phyloP scores from a whole-genome alignment of 2,113 vertebrate species.

The Laterallus jamaicensis region DNA sequence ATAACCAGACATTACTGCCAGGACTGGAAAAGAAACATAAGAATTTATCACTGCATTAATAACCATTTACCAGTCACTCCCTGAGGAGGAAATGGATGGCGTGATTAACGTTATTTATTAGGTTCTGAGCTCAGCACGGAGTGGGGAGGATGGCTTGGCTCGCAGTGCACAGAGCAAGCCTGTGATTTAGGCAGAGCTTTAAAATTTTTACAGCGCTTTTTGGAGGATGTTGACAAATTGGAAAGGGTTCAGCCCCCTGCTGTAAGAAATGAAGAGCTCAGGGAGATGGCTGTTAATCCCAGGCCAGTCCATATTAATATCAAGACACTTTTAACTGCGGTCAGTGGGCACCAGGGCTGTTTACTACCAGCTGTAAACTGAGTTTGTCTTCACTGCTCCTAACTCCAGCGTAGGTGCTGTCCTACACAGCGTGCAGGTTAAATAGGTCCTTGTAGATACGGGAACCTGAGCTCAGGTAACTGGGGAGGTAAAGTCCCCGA shows the following conservation, averaged over 20 bases:
- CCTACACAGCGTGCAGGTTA: background rate
- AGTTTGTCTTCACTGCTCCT: rapidly evolving
- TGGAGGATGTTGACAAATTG: background rate
- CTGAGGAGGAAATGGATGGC: slow-evolving; percentile 41
- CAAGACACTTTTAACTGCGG: background rate
- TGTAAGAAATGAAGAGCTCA: background rate
- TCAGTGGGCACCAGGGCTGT: background rate
- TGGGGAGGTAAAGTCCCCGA: background rate
- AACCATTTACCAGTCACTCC: slow-evolving; percentile 42
- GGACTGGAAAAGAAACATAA: slow-evolving; percentile 11
- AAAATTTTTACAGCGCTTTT: slow-evolving; percentile 29
- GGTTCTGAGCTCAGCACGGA: slow-evolving; percentile 3
- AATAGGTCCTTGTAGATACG: background rate
- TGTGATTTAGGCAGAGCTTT: slow-evolving; percentile 50
- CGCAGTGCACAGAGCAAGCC: background rate
- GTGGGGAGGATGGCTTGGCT: background rate
- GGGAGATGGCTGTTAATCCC: background rate
- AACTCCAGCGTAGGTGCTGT: background rate
- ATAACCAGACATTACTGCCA: slow-evolving; percentile 24
- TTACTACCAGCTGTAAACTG: background rate
- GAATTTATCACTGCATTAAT: slow-evolving; percentile 56
- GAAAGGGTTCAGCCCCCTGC: background rate
- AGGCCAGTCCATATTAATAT: background rate
- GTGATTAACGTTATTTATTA: slow-evolving; percentile 48
- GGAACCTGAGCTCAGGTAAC: background rate